Conservation (phyloP, 2,888 invertebrate species). For the Phymatocera aterrima region DNA sequence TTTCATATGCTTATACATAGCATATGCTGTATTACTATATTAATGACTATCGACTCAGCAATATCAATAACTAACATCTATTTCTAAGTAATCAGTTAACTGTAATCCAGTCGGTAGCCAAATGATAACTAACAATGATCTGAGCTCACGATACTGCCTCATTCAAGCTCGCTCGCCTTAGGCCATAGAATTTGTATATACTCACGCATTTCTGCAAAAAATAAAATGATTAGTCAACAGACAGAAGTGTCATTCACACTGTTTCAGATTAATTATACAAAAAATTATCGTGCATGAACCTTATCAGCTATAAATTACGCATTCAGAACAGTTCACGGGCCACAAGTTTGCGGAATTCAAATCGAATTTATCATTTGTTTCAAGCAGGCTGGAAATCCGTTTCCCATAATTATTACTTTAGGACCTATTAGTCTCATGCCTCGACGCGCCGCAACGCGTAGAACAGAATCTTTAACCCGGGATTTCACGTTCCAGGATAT, state of each 20-base stretch:
- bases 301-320: background rate
- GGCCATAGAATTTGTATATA: slow-evolving; percentile 36
- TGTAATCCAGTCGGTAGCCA: background rate
- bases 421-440: background rate
- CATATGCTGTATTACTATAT: background rate
- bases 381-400: background rate
- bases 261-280: slow-evolving; percentile 21
- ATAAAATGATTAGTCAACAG: slow-evolving; percentile 30
- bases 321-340: background rate
- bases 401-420: background rate
- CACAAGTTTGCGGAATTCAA: background rate
- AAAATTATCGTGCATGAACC: background rate
- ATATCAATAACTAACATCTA: slow-evolving; percentile 4
- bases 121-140: slow-evolving; percentile 4
- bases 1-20: slow-evolving; percentile 5
- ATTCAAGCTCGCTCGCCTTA: slow-evolving; percentile 4
- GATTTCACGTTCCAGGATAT: slow-evolving; percentile 33
- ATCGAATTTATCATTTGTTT: background rate
- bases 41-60: background rate
- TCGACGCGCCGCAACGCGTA: background rate
- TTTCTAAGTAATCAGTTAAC: background rate
- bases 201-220: slow-evolving; percentile 1
- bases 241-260: background rate
- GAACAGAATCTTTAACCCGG: slow-evolving; percentile 24
- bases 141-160: slow-evolving; percentile 5